Evolutionary conservation across 2,113 vertebrate species (phyloP).

Genomic region (Syngnathus scovelli): DNA sequence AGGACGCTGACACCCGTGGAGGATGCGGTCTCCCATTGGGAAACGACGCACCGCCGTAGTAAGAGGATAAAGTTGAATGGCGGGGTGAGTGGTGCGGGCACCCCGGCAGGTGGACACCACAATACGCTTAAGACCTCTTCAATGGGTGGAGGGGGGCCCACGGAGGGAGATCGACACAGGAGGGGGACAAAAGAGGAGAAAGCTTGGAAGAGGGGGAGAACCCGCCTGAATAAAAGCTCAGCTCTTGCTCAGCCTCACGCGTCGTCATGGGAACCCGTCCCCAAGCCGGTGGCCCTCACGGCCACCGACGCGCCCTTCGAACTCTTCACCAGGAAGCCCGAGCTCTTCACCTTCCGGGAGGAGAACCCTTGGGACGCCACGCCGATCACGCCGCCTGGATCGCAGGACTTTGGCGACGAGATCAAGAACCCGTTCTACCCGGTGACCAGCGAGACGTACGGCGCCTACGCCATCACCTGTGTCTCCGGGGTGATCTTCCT

Average conservation of each 20-base stretch:
- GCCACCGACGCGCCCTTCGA: conserved; percentile 73
- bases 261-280: conserved; percentile 64
- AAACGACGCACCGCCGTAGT: conserved; percentile 51
- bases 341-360: conserved; percentile 64
- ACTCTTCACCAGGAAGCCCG: conserved; percentile 58
- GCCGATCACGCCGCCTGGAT: conserved; percentile 71
- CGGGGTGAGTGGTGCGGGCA: conserved; percentile 52
- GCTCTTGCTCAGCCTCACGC: conserved; percentile 40
- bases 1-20: conserved; percentile 46
- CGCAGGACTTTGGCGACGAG: conserved; percentile 67
- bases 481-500: conserved; percentile 87
- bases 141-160: conserved; percentile 37
- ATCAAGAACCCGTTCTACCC: conserved; percentile 95
- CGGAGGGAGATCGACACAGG: conserved; percentile 58
- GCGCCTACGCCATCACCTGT: conserved; percentile 88
- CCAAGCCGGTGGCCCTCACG: conserved; percentile 77
- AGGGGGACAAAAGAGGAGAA: conserved; percentile 70
- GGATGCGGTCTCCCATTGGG: conserved; percentile 52
- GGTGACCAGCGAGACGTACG: conserved; percentile 86
- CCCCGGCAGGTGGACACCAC: conserved; percentile 65
- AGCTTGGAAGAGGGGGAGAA: conserved; percentile 55
- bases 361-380: conserved; percentile 73
- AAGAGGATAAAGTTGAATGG: conserved; percentile 69
- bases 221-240: conserved; percentile 53
- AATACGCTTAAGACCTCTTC: conserved; percentile 57